Percentiles rank a stretch among this genome's conserved stretches.
phyloP scores from a whole-genome alignment of 2,888 invertebrate species.

The Athalia rosae region DNA sequence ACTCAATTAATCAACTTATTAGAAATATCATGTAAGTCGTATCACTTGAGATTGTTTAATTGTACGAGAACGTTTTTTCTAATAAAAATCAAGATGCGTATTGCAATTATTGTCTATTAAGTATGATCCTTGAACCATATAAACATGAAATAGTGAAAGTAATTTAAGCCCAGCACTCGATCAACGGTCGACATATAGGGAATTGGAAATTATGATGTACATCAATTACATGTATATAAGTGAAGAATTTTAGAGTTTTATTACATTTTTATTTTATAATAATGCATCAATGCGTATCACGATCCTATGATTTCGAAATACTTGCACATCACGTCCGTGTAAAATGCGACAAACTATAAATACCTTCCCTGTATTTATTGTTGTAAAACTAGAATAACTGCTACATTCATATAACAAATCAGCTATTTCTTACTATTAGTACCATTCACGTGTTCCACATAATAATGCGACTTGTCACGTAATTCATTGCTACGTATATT shows the following conservation, averaged over 20 bases:
- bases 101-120: conserved; percentile 11
- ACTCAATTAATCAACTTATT: conserved; percentile 29
- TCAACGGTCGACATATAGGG: background rate
- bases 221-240: background rate
- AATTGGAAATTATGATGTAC: background rate
- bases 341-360: conserved; percentile 15
- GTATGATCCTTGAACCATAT: no score
- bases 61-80: conserved; percentile 40
- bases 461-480: background rate
- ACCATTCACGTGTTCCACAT: background rate
- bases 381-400: conserved; percentile 24
- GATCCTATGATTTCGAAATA: conserved; percentile 12
- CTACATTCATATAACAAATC: conserved; percentile 16
- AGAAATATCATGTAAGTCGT: conserved; percentile 31
- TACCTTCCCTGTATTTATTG: conserved; percentile 29
- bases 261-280: conserved; percentile 14
- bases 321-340: background rate
- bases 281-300: conserved; percentile 16
- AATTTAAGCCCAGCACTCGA: background rate
- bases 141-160: no score
- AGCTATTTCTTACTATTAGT: background rate
- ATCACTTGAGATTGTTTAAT: conserved; percentile 37
- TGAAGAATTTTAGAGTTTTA: conserved; percentile 17
- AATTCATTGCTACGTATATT: background rate
- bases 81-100: conserved; percentile 34